Evolutionary conservation across 2,797 vertebrate genomes (phyloP).

Genomic region (Protosalanx chinensis): DNA sequence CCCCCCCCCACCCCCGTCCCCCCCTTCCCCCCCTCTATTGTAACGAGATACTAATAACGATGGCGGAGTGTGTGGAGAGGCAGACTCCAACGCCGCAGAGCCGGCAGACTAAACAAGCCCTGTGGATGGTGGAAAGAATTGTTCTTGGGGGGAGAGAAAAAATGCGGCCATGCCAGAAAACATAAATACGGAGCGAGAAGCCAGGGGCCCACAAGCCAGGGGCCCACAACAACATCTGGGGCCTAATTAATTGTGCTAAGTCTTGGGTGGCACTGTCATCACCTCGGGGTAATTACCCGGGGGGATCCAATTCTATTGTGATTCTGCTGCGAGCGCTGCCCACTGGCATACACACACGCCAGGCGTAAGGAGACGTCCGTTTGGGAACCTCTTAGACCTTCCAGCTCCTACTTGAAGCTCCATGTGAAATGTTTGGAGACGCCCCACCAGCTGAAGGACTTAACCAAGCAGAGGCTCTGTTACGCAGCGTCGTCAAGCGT

Average conservation of each 20-base stretch:
- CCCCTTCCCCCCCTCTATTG: conserved; percentile 29
- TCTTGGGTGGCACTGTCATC: conserved; percentile 72
- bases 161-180: conserved; percentile 73
- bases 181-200: conserved; percentile 74
- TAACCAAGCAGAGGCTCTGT: conserved; percentile 10
- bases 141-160: conserved; percentile 67
- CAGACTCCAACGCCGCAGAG: conserved; percentile 65
- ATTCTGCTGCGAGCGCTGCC: conserved; percentile 33
- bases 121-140: conserved; percentile 79
- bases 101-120: conserved; percentile 91
- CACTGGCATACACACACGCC: background rate
- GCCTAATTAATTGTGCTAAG: conserved; percentile 70
- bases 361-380: conserved; percentile 28
- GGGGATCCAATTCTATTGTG: conserved; percentile 58
- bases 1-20: conserved; percentile 24
- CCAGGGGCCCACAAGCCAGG: conserved; percentile 62
- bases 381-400: conserved; percentile 16
- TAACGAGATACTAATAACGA: conserved; percentile 70
- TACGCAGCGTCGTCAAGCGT: conserved; percentile 20
- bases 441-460: conserved; percentile 12
- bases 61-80: conserved; percentile 66
- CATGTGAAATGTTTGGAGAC: conserved; percentile 11
- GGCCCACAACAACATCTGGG: conserved; percentile 75
- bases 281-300: conserved; percentile 64
- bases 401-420: background rate